Conservation (phyloP, 1,140 invertebrate species). For the Drosophila pectinifera region DNA sequence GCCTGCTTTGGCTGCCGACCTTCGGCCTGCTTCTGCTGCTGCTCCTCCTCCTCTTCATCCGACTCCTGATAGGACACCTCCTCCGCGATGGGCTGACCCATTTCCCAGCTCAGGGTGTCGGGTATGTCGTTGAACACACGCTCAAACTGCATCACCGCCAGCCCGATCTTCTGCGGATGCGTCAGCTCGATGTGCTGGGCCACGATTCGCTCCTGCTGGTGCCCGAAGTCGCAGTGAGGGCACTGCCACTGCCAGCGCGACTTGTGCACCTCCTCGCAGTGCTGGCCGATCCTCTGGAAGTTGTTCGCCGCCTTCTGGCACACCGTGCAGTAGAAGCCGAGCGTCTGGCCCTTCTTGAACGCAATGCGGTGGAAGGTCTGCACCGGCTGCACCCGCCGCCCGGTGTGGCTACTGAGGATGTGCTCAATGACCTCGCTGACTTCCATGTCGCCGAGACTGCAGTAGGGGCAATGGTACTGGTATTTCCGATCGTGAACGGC, state of each 20-base stretch:
- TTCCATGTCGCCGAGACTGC: neutral
- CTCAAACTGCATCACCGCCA: conserved; percentile 38
- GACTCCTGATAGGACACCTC: neutral
- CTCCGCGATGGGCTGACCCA: conserved; percentile 8
- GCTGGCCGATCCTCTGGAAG: conserved; percentile 21
- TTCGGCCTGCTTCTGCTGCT: neutral
- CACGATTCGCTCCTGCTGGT: conserved; percentile 11
- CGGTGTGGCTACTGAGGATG: conserved; percentile 15
- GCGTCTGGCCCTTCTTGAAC: conserved; percentile 15
- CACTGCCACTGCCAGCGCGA: conserved; percentile 35
- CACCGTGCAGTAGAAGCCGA: conserved; percentile 52
- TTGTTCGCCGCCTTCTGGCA: conserved; percentile 15
- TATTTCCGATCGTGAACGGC: conserved; percentile 11
- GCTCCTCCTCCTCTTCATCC: too few relatives aligned
- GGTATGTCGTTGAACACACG: conserved; percentile 44
- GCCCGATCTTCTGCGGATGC: conserved; percentile 6
- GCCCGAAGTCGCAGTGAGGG: conserved; percentile 29
- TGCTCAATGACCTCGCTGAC: conserved; percentile 18
- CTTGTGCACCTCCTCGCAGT: conserved; percentile 29
- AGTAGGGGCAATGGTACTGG: conserved; percentile 44
- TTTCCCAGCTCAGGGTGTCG: conserved; percentile 29
- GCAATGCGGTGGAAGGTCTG: conserved; percentile 19
- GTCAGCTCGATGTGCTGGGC: neutral
- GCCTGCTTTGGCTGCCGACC: neutral
- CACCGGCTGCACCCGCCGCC: conserved; percentile 25